phyloP scores from a whole-genome alignment of 1,140 invertebrate genomes.

The Ceratitis capitata region DNA sequence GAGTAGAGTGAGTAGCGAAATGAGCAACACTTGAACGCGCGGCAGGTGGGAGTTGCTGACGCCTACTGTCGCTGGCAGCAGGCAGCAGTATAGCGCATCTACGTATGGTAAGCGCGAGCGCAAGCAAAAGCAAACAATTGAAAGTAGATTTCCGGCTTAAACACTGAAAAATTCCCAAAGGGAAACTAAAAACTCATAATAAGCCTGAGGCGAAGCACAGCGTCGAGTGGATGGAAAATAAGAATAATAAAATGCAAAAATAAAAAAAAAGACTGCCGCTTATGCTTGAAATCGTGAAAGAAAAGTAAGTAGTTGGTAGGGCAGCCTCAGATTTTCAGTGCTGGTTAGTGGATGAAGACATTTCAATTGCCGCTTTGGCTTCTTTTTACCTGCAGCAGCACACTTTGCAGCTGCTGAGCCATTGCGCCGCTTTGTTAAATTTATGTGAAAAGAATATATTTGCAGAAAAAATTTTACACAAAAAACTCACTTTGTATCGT shows the following conservation, averaged over 20 bases:
- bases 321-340: too few relatives aligned
- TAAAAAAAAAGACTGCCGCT: neutral
- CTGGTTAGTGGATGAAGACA: too few relatives aligned
- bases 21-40: constrained; percentile 61
- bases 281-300: neutral
- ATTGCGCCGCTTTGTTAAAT: neutral
- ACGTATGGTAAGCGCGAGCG: neutral
- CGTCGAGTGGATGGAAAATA: too few relatives aligned
- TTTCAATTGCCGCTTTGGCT: too few relatives aligned
- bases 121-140: constrained; percentile 55
- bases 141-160: constrained; percentile 62
- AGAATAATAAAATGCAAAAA: neutral
- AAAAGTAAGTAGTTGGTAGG: neutral
- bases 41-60: neutral
- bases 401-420: neutral
- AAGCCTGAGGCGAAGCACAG: constrained; percentile 41
- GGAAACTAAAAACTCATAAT: constrained; percentile 54
- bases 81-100: too few relatives aligned
- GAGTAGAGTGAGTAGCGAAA: constrained; percentile 44
- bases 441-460: constrained; percentile 8
- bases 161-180: constrained; percentile 42
- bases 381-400: neutral
- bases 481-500: neutral
- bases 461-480: neutral
- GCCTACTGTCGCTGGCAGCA: constrained; percentile 44